Evolutionary conservation across 2,888 invertebrate genomes (phyloP).

Genomic region (Acholoe squamosa): DNA sequence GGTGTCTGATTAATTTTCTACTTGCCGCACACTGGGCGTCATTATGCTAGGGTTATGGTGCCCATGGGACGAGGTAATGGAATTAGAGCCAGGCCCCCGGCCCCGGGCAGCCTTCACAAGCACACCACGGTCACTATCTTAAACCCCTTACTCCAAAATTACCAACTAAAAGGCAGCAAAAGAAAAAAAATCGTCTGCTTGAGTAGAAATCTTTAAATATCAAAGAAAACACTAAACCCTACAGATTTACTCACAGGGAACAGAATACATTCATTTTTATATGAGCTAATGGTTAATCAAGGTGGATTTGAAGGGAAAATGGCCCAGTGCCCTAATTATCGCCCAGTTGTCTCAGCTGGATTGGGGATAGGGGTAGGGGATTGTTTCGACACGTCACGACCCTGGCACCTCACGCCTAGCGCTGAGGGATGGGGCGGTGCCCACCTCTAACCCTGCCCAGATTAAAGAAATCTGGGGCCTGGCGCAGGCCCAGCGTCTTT

Average conservation of each 20-base stretch:
- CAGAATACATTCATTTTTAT: not conserved
- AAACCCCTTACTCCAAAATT: constrained; percentile 13
- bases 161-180: not conserved
- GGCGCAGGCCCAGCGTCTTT: not conserved
- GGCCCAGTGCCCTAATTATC: not conserved
- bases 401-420: not conserved
- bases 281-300: not conserved
- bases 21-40: not conserved
- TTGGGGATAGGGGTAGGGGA: constrained; percentile 17
- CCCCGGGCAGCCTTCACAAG: not conserved
- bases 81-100: constrained; percentile 47
- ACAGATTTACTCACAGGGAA: not conserved
- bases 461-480: constrained; percentile 54
- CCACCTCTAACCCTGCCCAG: constrained; percentile 39
- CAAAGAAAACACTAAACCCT: not conserved
- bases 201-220: not conserved
- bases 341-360: no score
- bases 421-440: constrained; percentile 16
- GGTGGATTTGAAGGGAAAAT: not conserved
- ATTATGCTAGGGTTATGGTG: constrained; percentile 41
- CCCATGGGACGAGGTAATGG: constrained; percentile 58
- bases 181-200: not conserved
- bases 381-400: constrained; percentile 34
- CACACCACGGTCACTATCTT: constrained; percentile 51
- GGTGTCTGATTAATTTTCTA: not conserved